phyloP scores from a whole-genome alignment of 92 coral and sea anemone species.

The Montipora capitata region DNA sequence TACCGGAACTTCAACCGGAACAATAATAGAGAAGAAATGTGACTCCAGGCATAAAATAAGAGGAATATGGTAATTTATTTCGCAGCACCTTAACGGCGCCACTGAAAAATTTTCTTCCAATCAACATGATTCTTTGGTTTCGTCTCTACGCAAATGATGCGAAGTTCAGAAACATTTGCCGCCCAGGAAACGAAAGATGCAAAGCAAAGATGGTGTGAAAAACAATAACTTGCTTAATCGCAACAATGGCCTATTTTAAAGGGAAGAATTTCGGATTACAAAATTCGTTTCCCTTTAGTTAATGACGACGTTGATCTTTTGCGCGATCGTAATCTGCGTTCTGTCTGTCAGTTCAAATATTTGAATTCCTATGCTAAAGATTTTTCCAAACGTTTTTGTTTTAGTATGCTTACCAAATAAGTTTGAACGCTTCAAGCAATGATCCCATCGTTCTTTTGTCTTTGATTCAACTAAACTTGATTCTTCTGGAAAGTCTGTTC shows the following conservation, averaged over 20 bases:
- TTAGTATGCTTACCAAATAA: too few relatives aligned
- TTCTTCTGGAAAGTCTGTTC: conserved; percentile 10
- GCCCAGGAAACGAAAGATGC: conserved; percentile 52
- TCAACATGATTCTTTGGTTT: conserved; percentile 13
- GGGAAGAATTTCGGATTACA: background rate
- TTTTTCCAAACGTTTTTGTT: background rate
- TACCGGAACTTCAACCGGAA: conserved; percentile 60
- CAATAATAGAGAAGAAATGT: conserved; percentile 25
- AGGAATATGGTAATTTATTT: background rate
- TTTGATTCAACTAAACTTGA: too few relatives aligned
- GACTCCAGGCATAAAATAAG: conserved; percentile 7
- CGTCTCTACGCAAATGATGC: conserved; percentile 52
- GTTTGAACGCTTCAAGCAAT: too few relatives aligned
- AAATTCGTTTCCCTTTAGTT: background rate
- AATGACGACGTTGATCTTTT: conserved; percentile 6
- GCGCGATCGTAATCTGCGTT: conserved; percentile 7
- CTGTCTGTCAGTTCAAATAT: background rate
- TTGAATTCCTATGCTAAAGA: background rate
- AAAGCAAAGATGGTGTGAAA: conserved; percentile 32
- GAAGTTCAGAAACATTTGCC: conserved; percentile 24
- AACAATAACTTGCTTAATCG: conserved; percentile 8
- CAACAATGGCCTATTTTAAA: conserved; percentile 27
- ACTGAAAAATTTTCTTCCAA: background rate
- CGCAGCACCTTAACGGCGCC: conserved; percentile 40
- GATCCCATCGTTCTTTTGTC: too few relatives aligned